Conservation (phyloP, 2,888 invertebrate genomes). For the Ophraella communa region DNA sequence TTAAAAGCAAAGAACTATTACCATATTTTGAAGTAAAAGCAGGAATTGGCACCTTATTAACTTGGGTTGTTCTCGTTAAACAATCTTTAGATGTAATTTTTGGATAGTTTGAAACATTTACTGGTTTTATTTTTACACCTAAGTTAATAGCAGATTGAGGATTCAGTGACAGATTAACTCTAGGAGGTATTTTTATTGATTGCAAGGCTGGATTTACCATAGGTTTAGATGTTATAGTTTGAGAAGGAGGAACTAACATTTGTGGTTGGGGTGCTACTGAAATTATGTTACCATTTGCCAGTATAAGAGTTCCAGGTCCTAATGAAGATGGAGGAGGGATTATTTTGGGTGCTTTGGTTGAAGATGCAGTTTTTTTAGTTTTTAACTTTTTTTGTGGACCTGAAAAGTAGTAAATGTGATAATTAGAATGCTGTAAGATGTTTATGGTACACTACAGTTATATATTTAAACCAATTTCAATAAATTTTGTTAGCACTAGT, state of each 20-base stretch:
- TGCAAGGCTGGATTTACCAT: slow-evolving; percentile 9
- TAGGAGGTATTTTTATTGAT: background rate
- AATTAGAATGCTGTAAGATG: background rate
- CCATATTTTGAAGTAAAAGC: slow-evolving; percentile 54
- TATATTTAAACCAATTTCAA: too few species aligned
- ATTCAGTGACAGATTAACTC: slow-evolving; percentile 4
- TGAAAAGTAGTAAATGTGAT: too few species aligned
- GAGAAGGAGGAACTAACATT: slow-evolving; percentile 42
- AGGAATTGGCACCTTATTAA: slow-evolving; percentile 60
- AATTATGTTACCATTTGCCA: slow-evolving; percentile 56
- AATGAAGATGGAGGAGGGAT: slow-evolving; percentile 46
- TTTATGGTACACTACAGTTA: background rate
- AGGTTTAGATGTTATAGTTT: slow-evolving; percentile 30
- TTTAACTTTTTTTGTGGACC: background rate
- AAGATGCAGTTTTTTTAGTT: slow-evolving; percentile 1
- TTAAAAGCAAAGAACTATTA: slow-evolving; percentile 19
- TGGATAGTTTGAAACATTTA: slow-evolving; percentile 2
- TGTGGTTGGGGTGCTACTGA: slow-evolving; percentile 51
- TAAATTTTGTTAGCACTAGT: too few species aligned
- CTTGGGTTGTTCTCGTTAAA: slow-evolving; percentile 55
- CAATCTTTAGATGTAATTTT: slow-evolving; percentile 44
- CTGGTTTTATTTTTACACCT: slow-evolving; percentile 3
- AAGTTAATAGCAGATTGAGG: slow-evolving; percentile 12
- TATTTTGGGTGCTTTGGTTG: slow-evolving; percentile 34
- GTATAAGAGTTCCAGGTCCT: slow-evolving; percentile 56